A percentile compares a stretch with the other conserved stretches of the same genome.
Conservation (phyloP, 2,113 vertebrate species). For the Sturnus vulgaris region DNA sequence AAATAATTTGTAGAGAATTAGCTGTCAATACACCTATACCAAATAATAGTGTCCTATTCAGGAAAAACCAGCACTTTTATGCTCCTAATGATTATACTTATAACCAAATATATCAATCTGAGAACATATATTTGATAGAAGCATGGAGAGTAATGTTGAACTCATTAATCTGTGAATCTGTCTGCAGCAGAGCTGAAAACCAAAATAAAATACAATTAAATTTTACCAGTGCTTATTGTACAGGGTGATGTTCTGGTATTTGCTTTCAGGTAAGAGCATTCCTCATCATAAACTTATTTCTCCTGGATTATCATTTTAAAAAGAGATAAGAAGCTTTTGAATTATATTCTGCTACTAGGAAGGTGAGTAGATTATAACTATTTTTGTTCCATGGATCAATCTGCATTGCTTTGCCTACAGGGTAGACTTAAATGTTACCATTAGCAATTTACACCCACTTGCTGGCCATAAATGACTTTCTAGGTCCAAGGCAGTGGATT, state of each 20-base stretch:
- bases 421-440: background rate
- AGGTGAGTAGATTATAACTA: background rate
- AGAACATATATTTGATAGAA: background rate
- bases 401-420: background rate
- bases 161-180: background rate
- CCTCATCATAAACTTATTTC: background rate
- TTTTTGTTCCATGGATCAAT: background rate
- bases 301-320: background rate
- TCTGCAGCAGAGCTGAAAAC: background rate
- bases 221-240: background rate
- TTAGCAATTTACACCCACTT: slow-evolving; percentile 20
- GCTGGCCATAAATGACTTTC: slow-evolving; percentile 7
- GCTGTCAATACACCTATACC: background rate
- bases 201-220: background rate
- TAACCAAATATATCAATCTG: background rate
- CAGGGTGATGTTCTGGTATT: background rate
- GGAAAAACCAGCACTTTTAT: background rate
- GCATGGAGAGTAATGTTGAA: background rate
- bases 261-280: background rate
- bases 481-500: background rate
- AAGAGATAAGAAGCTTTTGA: background rate
- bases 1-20: background rate
- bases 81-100: background rate
- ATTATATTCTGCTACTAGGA: background rate
- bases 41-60: background rate